These are phyloP conservation scores for Timandra comae DNA, from an alignment of 2,888 invertebrate species.

Conservation along the genomic window DNA sequence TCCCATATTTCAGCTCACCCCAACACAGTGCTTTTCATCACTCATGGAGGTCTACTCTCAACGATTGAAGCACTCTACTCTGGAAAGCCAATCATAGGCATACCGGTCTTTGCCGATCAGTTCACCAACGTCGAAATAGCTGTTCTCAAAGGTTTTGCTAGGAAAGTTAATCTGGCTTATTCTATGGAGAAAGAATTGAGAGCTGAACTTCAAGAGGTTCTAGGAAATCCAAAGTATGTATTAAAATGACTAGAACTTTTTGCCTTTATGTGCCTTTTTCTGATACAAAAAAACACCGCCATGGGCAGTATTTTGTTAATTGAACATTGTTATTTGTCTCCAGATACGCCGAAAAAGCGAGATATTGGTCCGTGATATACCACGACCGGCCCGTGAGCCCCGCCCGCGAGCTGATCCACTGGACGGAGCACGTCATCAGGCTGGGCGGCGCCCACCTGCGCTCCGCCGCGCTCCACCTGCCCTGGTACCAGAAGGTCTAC, in stretches of 20 bases:
- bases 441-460: constrained; percentile 41
- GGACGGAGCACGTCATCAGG: constrained; percentile 38
- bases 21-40: constrained; percentile 31
- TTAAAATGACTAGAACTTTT: too few species aligned
- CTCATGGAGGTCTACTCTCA: constrained; percentile 33
- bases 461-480: constrained; percentile 33
- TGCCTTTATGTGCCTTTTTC: too few species aligned
- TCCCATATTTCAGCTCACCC: constrained; percentile 29
- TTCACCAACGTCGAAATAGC: constrained; percentile 25
- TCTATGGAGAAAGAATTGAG: constrained; percentile 22
- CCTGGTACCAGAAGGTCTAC: constrained; percentile 41
- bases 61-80: constrained; percentile 30
- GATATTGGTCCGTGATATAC: constrained; percentile 33
- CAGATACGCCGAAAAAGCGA: constrained; percentile 32
- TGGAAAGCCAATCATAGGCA: constrained; percentile 31
- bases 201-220: constrained; percentile 21
- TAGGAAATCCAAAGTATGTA: constrained; percentile 26
- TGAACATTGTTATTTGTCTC: constrained; percentile 4
- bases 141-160: constrained; percentile 23
- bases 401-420: constrained; percentile 34
- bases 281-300: too few species aligned
- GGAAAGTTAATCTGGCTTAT: constrained; percentile 23
- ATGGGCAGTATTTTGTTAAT: too few species aligned
- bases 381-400: constrained; percentile 37
- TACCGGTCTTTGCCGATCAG: constrained; percentile 34